phyloP scores from a whole-genome alignment of 2,888 invertebrate species.

The Phoronis australis region DNA sequence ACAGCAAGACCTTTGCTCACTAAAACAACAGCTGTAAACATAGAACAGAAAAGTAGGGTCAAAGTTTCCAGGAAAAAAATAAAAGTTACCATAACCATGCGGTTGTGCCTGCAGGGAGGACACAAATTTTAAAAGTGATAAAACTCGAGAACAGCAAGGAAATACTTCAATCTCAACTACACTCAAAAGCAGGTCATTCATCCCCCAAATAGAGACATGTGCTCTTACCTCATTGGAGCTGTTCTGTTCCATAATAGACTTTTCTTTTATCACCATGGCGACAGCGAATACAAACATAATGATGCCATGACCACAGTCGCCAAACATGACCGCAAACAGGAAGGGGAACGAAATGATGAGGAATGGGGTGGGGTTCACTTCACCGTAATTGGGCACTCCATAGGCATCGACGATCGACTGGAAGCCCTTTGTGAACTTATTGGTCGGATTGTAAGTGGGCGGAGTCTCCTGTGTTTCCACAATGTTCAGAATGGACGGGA shows the following conservation, averaged over 20 bases:
- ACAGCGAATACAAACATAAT: constrained; percentile 86
- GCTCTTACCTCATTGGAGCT: constrained; percentile 74
- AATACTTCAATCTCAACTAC: too few species aligned
- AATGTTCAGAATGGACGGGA: constrained; percentile 91
- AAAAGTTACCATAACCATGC: too few species aligned
- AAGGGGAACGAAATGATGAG: constrained; percentile 97
- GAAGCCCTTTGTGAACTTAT: constrained; percentile 93
- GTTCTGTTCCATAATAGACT: constrained; percentile 79
- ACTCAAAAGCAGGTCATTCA: too few species aligned
- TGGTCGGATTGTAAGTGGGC: constrained; percentile 92
- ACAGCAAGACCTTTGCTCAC: too few species aligned
- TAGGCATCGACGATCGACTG: constrained; percentile 94
- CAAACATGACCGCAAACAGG: constrained; percentile 97
- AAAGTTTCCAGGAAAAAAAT: too few species aligned
- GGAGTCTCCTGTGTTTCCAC: constrained; percentile 81
- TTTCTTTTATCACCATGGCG: constrained; percentile 94
- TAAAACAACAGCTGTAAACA: too few species aligned
- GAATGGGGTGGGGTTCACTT: constrained; percentile 96
- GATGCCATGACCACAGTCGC: constrained; percentile 92
- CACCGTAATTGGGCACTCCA: constrained; percentile 90
- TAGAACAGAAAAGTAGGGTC: too few species aligned
- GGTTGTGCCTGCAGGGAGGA: too few species aligned
- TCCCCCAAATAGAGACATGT: neutral
- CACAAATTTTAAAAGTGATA: too few species aligned
- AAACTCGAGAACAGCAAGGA: too few species aligned